A percentile compares a stretch with the other conserved stretches of the same genome.
Conservation (phyloP, 1,140 invertebrate genomes). For the Plectus sambesii region DNA sequence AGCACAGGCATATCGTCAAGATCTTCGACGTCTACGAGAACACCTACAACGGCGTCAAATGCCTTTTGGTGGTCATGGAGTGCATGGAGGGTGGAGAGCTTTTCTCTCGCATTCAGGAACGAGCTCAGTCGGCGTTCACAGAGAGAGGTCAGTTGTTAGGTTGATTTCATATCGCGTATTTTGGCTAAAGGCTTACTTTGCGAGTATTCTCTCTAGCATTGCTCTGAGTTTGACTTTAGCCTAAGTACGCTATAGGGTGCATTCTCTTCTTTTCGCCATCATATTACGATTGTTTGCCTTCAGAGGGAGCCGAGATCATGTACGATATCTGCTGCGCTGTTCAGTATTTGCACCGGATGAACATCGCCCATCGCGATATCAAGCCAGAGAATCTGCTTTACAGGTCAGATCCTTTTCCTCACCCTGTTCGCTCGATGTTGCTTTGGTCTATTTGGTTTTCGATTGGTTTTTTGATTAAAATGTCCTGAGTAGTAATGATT, state of each 20-base stretch:
- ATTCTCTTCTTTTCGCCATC: too few species aligned
- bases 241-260: too few species aligned
- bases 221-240: neutral
- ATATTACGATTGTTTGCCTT: too few species aligned
- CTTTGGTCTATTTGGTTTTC: too few species aligned
- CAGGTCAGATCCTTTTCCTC: too few species aligned
- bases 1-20: conserved; percentile 78
- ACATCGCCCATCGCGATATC: conserved; percentile 56
- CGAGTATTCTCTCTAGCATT: conserved; percentile 1
- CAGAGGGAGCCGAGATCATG: conserved; percentile 83
- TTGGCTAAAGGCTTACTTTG: too few species aligned
- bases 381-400: conserved; percentile 53
- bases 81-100: conserved; percentile 95
- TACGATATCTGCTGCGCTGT: conserved; percentile 88
- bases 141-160: conserved; percentile 67
- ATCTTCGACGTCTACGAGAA: conserved; percentile 95
- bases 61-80: conserved; percentile 92
- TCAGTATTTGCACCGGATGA: conserved; percentile 76
- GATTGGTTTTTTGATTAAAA: too few species aligned
- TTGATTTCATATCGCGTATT: too few species aligned
- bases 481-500: neutral
- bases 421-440: too few species aligned
- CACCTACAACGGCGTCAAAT: conserved; percentile 71
- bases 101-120: conserved; percentile 88
- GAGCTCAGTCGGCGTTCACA: conserved; percentile 80